These are phyloP conservation scores for Hoplias malabaricus DNA, from an alignment of 2,113 vertebrate species.

Conservation along the genomic window DNA sequence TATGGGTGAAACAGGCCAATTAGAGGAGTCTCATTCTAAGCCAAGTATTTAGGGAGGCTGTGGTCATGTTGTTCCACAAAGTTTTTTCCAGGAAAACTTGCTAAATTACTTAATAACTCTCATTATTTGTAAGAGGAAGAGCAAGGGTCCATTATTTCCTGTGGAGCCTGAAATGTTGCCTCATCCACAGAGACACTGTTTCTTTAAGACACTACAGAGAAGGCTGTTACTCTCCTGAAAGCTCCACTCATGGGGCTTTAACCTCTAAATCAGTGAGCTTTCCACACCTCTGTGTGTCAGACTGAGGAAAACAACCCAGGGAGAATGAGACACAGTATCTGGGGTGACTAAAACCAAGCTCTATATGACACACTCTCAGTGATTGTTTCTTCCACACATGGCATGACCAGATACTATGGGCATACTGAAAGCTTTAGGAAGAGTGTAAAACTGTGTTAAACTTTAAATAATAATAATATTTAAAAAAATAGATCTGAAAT, in stretches of 20 bases:
- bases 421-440: background rate
- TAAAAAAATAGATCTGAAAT: background rate
- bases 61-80: background rate
- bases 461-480: background rate
- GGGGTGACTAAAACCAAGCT: background rate
- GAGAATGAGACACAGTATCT: background rate
- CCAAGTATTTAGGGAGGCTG: no score
- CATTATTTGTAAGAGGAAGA: background rate
- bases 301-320: constrained; percentile 8
- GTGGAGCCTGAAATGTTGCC: constrained; percentile 14
- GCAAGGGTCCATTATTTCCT: background rate
- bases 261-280: constrained; percentile 30
- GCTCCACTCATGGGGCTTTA: constrained; percentile 14
- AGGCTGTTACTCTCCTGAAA: constrained; percentile 30
- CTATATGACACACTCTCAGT: background rate
- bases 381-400: background rate
- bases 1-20: no score
- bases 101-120: background rate
- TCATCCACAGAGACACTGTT: constrained; percentile 6
- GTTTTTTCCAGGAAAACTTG: background rate
- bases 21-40: no score
- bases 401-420: background rate
- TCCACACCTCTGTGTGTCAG: constrained; percentile 33
- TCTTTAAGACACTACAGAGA: constrained; percentile 27
- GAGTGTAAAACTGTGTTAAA: background rate